phyloP scores from a whole-genome alignment of 2,797 vertebrate genomes.

The Carapus acus region DNA sequence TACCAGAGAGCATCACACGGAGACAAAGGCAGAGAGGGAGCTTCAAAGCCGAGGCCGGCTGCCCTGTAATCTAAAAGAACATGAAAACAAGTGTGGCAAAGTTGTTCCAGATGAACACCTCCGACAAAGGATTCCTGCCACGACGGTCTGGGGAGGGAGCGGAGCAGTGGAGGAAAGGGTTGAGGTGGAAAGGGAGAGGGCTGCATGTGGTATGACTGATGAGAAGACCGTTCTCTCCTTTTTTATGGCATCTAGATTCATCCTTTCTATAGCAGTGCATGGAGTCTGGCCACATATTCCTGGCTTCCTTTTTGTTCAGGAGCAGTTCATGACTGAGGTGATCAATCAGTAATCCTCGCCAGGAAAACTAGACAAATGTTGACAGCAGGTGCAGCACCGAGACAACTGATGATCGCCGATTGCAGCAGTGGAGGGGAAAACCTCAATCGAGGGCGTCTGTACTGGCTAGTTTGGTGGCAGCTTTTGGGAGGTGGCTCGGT shows the following conservation, averaged over 20 bases:
- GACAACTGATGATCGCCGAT: constrained; percentile 59
- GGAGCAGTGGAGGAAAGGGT: no score
- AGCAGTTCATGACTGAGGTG: constrained; percentile 1
- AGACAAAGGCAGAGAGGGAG: constrained; percentile 93
- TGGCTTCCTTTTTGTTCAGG: constrained; percentile 21
- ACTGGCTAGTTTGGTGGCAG: constrained; percentile 69
- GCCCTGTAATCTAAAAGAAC: constrained; percentile 99
- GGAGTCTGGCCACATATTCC: constrained; percentile 7
- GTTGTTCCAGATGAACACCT: constrained; percentile 99
- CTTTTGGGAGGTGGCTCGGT: constrained; percentile 52
- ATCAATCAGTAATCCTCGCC: constrained; percentile 37
- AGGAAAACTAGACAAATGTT: constrained; percentile 52
- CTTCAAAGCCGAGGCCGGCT: constrained; percentile 94
- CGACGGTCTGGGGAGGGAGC: constrained; percentile 68
- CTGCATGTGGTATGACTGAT: constrained; percentile 60
- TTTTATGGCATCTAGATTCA: constrained; percentile 30
- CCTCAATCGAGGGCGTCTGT: constrained; percentile 53
- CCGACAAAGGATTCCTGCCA: constrained; percentile 93
- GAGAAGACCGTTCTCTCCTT: constrained; percentile 30
- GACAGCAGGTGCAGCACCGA: constrained; percentile 63
- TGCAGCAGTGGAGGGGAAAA: constrained; percentile 57
- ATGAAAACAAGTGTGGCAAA: constrained; percentile 99
- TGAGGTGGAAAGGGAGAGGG: constrained; percentile 44
- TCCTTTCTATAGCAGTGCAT: constrained; percentile 7
- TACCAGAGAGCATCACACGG: constrained; percentile 97